Evolutionary conservation across 2,113 vertebrate species (phyloP).

Genomic region (Electrona antarctica): DNA sequence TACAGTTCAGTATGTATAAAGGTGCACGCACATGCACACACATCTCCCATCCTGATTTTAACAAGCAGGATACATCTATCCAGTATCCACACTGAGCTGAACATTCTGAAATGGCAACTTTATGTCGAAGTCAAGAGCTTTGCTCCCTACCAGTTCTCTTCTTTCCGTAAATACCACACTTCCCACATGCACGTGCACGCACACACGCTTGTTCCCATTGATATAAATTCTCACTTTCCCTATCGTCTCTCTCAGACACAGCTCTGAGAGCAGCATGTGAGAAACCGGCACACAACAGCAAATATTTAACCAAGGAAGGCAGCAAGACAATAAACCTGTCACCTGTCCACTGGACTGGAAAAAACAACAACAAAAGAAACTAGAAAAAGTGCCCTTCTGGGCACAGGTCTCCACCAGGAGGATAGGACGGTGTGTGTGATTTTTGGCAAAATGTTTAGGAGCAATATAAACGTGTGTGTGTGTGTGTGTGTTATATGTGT

Average conservation of each 20-base stretch:
- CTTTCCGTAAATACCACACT: slow-evolving; percentile 34
- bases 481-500: no score
- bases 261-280: not conserved
- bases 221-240: no score
- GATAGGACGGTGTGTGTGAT: no score
- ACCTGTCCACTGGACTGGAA: not conserved
- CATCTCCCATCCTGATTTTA: slow-evolving; percentile 6
- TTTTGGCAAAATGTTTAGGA: no score
- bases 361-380: not conserved
- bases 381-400: no score
- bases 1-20: no score
- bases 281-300: not conserved
- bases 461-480: no score
- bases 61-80: not conserved
- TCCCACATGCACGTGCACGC: not conserved
- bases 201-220: not conserved
- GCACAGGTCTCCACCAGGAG: no score
- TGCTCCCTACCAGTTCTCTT: slow-evolving; percentile 18
- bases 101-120: slow-evolving; percentile 34
- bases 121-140: slow-evolving; percentile 24
- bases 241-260: not conserved
- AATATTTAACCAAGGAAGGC: slow-evolving; percentile 1
- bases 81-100: slow-evolving; percentile 17
- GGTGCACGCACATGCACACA: not conserved
- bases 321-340: not conserved